A percentile compares a stretch with the other conserved stretches of the same genome.
Conservation (phyloP, 2,797 vertebrate species). For the Micromesistius poutassou region DNA sequence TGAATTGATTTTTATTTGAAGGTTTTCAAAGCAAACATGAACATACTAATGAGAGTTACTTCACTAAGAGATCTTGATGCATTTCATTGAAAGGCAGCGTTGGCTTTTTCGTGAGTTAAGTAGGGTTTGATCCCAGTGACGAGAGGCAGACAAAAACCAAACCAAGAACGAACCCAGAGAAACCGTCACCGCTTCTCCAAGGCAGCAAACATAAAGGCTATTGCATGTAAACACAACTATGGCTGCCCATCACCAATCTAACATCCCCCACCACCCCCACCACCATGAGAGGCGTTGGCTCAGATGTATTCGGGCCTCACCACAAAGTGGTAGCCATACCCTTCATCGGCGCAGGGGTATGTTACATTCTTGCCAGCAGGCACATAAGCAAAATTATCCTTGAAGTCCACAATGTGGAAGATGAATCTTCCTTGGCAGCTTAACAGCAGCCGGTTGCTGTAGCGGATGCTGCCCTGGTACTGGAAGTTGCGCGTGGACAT, state of each 20-base stretch:
- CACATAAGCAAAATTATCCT: conserved; percentile 39
- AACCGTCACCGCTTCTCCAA: too few relatives aligned
- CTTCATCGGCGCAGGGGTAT: conserved; percentile 66
- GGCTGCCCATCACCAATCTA: too few relatives aligned
- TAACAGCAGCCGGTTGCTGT: conserved; percentile 65
- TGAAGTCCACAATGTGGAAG: conserved; percentile 67
- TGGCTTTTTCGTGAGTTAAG: neutral
- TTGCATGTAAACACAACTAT: too few relatives aligned
- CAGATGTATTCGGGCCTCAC: conserved; percentile 71
- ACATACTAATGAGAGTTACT: too few relatives aligned
- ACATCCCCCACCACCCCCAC: conserved; percentile 10
- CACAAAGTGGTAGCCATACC: conserved; percentile 59
- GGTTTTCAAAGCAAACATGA: neutral
- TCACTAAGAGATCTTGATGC: too few relatives aligned
- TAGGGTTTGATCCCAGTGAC: conserved; percentile 37
- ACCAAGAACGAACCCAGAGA: too few relatives aligned
- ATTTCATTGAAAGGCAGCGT: neutral
- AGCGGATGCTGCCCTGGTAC: conserved; percentile 41
- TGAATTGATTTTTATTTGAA: neutral
- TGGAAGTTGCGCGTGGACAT: conserved; percentile 44
- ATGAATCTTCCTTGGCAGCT: conserved; percentile 59
- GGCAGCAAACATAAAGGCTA: too few relatives aligned
- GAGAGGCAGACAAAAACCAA: too few relatives aligned
- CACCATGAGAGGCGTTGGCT: conserved; percentile 11
- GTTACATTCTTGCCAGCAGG: conserved; percentile 31